A percentile compares a stretch with the other conserved stretches of the same genome.
phyloP scores from a whole-genome alignment of 1,140 invertebrate genomes.

The Sesamia nonagrioides region DNA sequence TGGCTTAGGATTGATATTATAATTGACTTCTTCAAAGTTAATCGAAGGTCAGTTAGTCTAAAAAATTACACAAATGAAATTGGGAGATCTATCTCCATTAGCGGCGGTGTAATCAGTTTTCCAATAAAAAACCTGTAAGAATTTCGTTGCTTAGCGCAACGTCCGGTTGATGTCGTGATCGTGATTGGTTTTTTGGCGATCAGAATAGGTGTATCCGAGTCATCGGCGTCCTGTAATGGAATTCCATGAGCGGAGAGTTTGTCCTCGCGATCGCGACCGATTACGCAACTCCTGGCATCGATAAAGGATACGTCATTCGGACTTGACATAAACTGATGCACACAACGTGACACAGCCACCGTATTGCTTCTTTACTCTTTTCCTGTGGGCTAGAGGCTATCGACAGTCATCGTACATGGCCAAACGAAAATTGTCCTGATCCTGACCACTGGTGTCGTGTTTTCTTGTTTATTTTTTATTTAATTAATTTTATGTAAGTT shows the following conservation, averaged over 20 bases:
- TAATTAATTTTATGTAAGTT: neutral
- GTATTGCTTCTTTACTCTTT: slow-evolving; percentile 73
- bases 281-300: slow-evolving; percentile 69
- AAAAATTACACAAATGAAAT: slow-evolving; percentile 22
- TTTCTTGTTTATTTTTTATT: slow-evolving; percentile 14
- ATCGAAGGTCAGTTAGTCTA: slow-evolving; percentile 22
- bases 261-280: slow-evolving; percentile 58
- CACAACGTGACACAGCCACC: slow-evolving; percentile 73
- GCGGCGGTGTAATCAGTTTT: slow-evolving; percentile 7
- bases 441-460: slow-evolving; percentile 23
- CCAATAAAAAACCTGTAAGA: slow-evolving; percentile 32
- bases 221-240: slow-evolving; percentile 57
- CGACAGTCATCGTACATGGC: slow-evolving; percentile 25
- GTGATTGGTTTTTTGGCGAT: slow-evolving; percentile 32
- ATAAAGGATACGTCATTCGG: slow-evolving; percentile 67
- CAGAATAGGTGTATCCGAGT: slow-evolving; percentile 6
- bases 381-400: slow-evolving; percentile 61
- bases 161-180: slow-evolving; percentile 47
- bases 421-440: slow-evolving; percentile 36
- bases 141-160: slow-evolving; percentile 25
- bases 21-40: slow-evolving; percentile 16
- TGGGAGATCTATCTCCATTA: slow-evolving; percentile 23
- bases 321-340: slow-evolving; percentile 51
- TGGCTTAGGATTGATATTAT: neutral
- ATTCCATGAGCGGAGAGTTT: slow-evolving; percentile 55